Conservation (phyloP, 2,797 vertebrate species). For the Iguana delicatissima region DNA sequence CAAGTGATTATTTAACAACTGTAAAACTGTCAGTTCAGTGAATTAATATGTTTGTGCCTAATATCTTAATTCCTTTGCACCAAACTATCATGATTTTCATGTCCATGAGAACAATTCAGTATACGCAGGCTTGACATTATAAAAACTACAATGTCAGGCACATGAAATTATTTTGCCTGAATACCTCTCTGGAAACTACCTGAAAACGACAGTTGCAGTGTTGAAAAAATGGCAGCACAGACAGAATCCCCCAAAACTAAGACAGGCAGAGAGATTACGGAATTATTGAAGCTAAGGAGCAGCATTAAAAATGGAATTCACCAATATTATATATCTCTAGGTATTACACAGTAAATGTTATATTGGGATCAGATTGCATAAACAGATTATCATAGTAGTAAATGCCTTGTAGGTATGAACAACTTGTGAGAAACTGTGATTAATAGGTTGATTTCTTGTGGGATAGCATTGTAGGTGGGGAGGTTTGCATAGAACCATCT, state of each 20-base stretch:
- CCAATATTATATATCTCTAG: neutral
- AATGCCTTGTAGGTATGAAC: neutral
- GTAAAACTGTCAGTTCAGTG: neutral
- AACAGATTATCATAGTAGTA: neutral
- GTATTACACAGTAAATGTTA: neutral
- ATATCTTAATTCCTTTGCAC: neutral
- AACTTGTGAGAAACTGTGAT: constrained; percentile 35
- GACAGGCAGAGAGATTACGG: too few relatives aligned
- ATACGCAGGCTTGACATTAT: neutral
- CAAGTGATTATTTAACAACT: neutral
- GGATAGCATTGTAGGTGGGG: neutral
- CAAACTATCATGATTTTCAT: neutral
- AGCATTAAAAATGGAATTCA: neutral
- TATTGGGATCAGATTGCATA: neutral
- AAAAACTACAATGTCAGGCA: neutral
- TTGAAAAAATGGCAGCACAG: neutral
- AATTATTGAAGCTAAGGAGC: neutral
- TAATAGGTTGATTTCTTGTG: constrained; percentile 41
- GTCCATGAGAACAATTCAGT: neutral
- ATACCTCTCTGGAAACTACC: neutral
- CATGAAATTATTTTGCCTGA: neutral
- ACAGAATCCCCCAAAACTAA: neutral
- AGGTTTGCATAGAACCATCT: constrained; percentile 19
- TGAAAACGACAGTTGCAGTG: neutral
- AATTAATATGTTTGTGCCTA: neutral